Evolutionary conservation across 2,797 vertebrate species (phyloP).

Genomic region (Malacoraja senta): DNA sequence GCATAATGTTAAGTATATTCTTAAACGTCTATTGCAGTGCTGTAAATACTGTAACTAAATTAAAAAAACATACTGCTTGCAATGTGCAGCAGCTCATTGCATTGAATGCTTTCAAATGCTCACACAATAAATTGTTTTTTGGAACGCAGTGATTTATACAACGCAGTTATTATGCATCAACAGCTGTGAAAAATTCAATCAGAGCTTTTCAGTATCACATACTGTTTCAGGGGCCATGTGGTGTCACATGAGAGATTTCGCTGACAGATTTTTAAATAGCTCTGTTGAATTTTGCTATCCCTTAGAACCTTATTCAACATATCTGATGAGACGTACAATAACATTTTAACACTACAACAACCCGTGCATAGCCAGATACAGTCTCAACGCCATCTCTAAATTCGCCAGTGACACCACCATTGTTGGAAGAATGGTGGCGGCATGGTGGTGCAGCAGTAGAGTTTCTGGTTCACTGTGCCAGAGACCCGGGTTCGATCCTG

Average conservation of each 20-base stretch:
- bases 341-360: too few species aligned
- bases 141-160: not conserved
- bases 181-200: too few species aligned
- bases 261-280: not conserved
- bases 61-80: not conserved
- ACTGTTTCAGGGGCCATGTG: not conserved
- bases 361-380: too few species aligned
- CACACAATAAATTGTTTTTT: not conserved
- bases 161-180: not conserved
- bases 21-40: not conserved
- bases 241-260: not conserved
- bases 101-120: not conserved
- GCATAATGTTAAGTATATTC: not conserved
- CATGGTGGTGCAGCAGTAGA: too few species aligned
- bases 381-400: too few species aligned
- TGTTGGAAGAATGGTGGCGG: too few species aligned
- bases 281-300: not conserved
- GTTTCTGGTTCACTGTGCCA: too few species aligned
- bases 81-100: not conserved
- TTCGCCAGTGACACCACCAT: too few species aligned
- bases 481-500: too few species aligned
- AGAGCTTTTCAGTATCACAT: too few species aligned
- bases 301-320: too few species aligned
- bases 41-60: not conserved
- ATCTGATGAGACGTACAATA: too few species aligned